These are phyloP conservation scores for Talpa occidentalis DNA, from an alignment of 2,113 vertebrate species.

Conservation along the genomic window DNA sequence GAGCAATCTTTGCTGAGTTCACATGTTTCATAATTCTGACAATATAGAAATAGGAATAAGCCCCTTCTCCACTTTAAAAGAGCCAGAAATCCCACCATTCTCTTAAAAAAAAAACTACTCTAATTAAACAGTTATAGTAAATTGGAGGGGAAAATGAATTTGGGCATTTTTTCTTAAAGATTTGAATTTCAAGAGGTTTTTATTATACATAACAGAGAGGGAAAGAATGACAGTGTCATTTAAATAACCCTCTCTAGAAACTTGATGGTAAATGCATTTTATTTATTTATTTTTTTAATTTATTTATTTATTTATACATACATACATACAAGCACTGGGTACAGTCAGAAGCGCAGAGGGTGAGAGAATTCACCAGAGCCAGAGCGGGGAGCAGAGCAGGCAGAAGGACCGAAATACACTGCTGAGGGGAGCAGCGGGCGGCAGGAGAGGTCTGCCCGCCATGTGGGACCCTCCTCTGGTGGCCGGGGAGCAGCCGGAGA, in stretches of 20 bases:
- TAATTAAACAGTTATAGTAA: constrained; percentile 46
- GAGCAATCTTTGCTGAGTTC: neutral
- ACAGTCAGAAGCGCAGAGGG: too few relatives aligned
- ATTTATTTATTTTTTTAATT: too few relatives aligned
- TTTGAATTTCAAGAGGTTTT: constrained; percentile 58
- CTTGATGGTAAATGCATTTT: constrained; percentile 34
- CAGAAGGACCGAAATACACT: too few relatives aligned
- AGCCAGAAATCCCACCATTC: neutral
- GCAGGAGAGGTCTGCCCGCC: too few relatives aligned
- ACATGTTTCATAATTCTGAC: constrained; percentile 30
- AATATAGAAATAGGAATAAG: neutral
- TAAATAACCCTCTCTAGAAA: constrained; percentile 47
- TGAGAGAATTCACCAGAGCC: too few relatives aligned
- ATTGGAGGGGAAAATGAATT: constrained; percentile 51
- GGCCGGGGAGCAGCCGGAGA: too few relatives aligned
- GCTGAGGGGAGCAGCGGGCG: too few relatives aligned
- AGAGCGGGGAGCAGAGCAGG: too few relatives aligned
- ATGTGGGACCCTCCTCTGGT: too few relatives aligned
- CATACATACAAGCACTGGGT: too few relatives aligned
- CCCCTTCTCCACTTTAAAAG: constrained; percentile 9
- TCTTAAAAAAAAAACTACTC: neutral
- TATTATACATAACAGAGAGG: constrained; percentile 48
- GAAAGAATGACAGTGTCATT: constrained; percentile 50
- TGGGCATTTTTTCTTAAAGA: constrained; percentile 41
- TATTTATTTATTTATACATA: too few relatives aligned